Evolutionary conservation across 2,797 vertebrate genomes (phyloP), one percentile per base, ranked within the genome.

Genomic region (Coranthus polyacanthus): DNA sequence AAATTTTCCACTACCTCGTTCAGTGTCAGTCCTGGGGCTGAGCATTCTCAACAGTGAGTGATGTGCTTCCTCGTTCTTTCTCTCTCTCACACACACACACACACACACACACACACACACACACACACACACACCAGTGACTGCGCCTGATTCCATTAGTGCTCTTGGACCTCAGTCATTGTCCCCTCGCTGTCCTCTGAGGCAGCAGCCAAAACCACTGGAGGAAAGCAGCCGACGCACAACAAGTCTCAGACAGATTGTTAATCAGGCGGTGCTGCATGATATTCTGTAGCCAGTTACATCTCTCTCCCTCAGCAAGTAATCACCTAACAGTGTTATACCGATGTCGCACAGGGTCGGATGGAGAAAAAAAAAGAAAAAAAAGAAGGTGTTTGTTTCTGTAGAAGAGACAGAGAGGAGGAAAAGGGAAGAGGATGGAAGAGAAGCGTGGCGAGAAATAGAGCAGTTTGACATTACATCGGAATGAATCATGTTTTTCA

Each of bases 241-340:
- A 78, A 73, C 78, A 80, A 53, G 34, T 76, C 75, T 83, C 70
- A 75, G 68, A 83, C 80, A 85, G 81, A 86, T 71, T 88, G 79
- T 88, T 89, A 86, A 89, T 90, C 79, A 89, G 83, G 50, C 63
- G 6, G 6, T 37, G 65, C 75, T 73, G 77, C 77, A 58, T 81
- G 82, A 86, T 81, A 78, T 78, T 85, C 79, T 83, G 72, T 57
- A 68, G 65, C 59, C 46, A 18, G 58, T 77, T 79, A 77, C 67
- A 73, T 81, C 70, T 38, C 18, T 22, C 62, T 78, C 75, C 64
- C 80, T 70, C n/a, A 0, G 59, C 58, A 36, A 82, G 70, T 88
- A 84, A 88, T 88, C 78, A 85, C 84, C 64, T 65, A 79, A 85
- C 73, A 55, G 60, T 75, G 80, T 79, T 82, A 77, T 66, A 68